Conservation (phyloP, 2,888 invertebrate species). For the Holacanthella duospinosa region DNA sequence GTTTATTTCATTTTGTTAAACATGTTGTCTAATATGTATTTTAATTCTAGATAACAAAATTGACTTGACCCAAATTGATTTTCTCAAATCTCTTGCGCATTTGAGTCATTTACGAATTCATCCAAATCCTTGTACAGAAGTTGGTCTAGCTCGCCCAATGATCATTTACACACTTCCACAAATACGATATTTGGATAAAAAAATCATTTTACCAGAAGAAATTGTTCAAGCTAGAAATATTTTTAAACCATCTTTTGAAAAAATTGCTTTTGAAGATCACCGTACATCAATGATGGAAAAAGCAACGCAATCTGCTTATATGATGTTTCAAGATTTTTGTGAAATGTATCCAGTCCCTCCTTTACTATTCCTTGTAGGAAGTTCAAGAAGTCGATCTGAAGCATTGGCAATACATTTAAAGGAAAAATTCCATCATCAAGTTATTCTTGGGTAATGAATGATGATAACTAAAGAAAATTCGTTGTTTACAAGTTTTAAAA, state of each 20-base stretch:
- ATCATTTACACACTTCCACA: slow-evolving; percentile 19
- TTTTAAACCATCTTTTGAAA: slow-evolving; percentile 18
- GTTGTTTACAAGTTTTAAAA: no score
- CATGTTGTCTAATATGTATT: no score
- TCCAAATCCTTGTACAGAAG: slow-evolving; percentile 18
- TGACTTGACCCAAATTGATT: slow-evolving; percentile 14
- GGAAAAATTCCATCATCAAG: slow-evolving; percentile 13
- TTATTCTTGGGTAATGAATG: slow-evolving; percentile 26
- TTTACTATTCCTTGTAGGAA: slow-evolving; percentile 20
- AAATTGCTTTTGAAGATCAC: slow-evolving; percentile 18
- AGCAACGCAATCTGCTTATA: slow-evolving; percentile 17
- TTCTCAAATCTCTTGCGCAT: slow-evolving; percentile 12
- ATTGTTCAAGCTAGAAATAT: slow-evolving; percentile 17
- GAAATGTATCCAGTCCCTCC: slow-evolving; percentile 13
- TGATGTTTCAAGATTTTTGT: slow-evolving; percentile 13
- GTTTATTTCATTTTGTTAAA: neutral
- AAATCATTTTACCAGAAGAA: slow-evolving; percentile 16
- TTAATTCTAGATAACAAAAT: slow-evolving; percentile 23
- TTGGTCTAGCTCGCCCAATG: slow-evolving; percentile 18
- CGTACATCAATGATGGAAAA: slow-evolving; percentile 13
- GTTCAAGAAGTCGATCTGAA: slow-evolving; percentile 16
- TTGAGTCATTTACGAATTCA: slow-evolving; percentile 14
- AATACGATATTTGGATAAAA: slow-evolving; percentile 16
- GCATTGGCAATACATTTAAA: slow-evolving; percentile 18
- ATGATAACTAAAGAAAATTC: neutral